Percentiles rank a stretch among this genome's conserved stretches.
These are phyloP conservation scores for Pammene fasciana DNA, from an alignment of 2,888 invertebrate species.

Conservation along the genomic window DNA sequence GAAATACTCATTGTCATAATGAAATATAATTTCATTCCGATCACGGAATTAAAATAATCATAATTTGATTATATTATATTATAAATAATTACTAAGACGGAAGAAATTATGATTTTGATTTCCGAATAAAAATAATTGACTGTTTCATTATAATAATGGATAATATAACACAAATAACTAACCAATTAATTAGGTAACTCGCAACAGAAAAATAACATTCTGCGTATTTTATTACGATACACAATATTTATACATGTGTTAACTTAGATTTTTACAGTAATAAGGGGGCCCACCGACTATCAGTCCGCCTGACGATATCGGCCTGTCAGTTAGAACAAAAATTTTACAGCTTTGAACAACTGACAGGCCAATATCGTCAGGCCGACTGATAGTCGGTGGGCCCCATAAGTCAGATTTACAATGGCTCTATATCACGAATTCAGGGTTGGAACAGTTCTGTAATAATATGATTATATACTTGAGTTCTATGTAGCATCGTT, in stretches of 20 bases:
- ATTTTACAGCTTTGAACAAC: too few relatives aligned
- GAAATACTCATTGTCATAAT: constrained; percentile 12
- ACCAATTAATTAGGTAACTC: constrained; percentile 37
- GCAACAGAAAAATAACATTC: constrained; percentile 28
- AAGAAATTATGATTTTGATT: constrained; percentile 26
- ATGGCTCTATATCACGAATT: constrained; percentile 9
- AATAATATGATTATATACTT: constrained; percentile 9
- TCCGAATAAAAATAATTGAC: constrained; percentile 33
- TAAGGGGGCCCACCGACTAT: too few relatives aligned
- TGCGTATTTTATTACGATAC: constrained; percentile 20
- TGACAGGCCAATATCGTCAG: too few relatives aligned
- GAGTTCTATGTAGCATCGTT: constrained; percentile 36
- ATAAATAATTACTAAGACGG: constrained; percentile 14
- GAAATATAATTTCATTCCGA: constrained; percentile 7
- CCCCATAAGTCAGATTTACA: constrained; percentile 18
- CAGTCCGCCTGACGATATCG: too few relatives aligned
- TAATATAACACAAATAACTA: constrained; percentile 26
- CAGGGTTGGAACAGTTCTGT: constrained; percentile 17
- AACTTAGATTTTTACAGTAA: constrained; percentile 3
- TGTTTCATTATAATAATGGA: constrained; percentile 26
- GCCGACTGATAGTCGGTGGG: too few relatives aligned
- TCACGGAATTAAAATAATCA: constrained; percentile 9
- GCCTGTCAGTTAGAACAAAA: too few relatives aligned
- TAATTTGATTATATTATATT: not conserved
- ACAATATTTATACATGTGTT: constrained; percentile 24